Evolutionary conservation across 2,888 invertebrate genomes (phyloP).

Genomic region (Netelia virgata): DNA sequence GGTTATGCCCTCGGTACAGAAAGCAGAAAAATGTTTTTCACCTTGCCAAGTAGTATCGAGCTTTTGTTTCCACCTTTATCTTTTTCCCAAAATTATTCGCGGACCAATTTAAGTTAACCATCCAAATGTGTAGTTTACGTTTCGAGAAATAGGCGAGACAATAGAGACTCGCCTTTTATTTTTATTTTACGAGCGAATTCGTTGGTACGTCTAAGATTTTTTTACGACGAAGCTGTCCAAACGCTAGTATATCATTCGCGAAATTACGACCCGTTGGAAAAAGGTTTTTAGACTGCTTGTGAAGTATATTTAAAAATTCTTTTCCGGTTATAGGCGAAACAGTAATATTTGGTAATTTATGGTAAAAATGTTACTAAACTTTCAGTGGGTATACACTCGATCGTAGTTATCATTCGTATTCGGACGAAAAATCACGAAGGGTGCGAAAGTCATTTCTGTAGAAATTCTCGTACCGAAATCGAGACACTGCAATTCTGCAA

Average conservation of each 20-base stretch:
- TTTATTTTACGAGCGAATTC: not conserved
- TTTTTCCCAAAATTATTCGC: no score
- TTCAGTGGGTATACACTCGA: not conserved
- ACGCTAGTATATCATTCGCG: not conserved
- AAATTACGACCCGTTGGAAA: not conserved
- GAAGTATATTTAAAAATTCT: not conserved
- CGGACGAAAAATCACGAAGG: conserved; percentile 8
- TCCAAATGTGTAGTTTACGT: no score
- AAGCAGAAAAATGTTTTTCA: not conserved
- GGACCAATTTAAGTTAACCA: no score
- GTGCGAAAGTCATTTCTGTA: conserved; percentile 48
- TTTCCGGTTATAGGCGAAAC: not conserved
- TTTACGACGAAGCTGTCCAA: not conserved
- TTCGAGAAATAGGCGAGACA: not conserved
- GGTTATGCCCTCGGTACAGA: not conserved
- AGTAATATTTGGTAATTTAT: no score
- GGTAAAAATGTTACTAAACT: no score
- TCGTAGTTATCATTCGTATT: conserved; percentile 1
- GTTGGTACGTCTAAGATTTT: not conserved
- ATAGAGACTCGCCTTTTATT: not conserved
- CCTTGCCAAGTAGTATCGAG: no score
- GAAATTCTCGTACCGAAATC: conserved; percentile 35
- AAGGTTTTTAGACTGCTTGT: not conserved
- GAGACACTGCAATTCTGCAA: conserved; percentile 32
- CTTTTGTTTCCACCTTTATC: no score